Conservation (phyloP, 1,140 invertebrate genomes). For the Probaryconus sp. region DNA sequence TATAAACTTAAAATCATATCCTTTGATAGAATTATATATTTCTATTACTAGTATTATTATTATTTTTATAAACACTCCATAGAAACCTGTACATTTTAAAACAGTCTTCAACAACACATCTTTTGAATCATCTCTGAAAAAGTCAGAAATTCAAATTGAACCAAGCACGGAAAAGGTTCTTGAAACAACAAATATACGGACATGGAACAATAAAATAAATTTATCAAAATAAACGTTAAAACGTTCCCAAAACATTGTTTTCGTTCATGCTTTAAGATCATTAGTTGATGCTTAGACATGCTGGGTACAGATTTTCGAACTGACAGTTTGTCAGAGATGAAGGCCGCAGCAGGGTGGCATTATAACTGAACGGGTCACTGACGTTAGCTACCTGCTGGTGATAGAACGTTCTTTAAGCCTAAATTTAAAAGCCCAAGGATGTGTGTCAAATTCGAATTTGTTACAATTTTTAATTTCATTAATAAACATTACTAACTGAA, state of each 20-base stretch:
- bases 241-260: background rate
- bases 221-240: slow-evolving; percentile 38
- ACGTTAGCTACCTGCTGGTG: slow-evolving; percentile 22
- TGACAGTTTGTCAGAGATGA: too few relatives aligned
- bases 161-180: slow-evolving; percentile 3
- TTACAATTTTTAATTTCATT: too few relatives aligned
- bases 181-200: background rate
- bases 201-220: slow-evolving; percentile 3
- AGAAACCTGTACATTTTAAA: slow-evolving; percentile 17
- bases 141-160: slow-evolving; percentile 7
- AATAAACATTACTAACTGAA: too few relatives aligned
- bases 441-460: too few relatives aligned
- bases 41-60: too few relatives aligned
- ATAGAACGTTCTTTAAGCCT: slow-evolving; percentile 24
- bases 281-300: slow-evolving; percentile 9
- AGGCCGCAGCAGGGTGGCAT: background rate
- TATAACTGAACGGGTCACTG: background rate
- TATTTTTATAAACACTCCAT: slow-evolving; percentile 39
- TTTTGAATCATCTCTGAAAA: background rate
- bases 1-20: too few relatives aligned
- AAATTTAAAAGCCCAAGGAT: too few relatives aligned
- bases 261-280: background rate
- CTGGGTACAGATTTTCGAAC: slow-evolving; percentile 5
- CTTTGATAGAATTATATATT: too few relatives aligned
- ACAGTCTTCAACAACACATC: slow-evolving; percentile 12